Conservation (phyloP, 2,113 vertebrate species). For the Motacilla alba region DNA sequence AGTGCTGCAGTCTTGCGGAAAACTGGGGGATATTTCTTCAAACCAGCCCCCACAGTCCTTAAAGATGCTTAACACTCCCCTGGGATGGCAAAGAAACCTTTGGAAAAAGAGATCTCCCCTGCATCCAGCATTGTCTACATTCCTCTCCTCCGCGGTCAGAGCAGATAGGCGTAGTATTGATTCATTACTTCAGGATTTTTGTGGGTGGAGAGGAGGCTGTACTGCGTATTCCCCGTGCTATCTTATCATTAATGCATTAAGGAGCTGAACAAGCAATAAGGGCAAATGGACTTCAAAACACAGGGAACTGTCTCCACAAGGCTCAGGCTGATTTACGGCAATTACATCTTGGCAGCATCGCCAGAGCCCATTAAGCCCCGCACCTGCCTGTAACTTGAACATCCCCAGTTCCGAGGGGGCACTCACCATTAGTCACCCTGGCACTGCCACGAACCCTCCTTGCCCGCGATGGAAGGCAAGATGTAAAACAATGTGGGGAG, state of each 20-base stretch:
- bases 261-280: slow-evolving; percentile 75
- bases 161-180: slow-evolving; percentile 59
- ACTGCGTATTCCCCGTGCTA: slow-evolving; percentile 47
- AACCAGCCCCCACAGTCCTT: neutral
- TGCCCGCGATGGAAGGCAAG: neutral
- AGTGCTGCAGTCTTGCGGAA: neutral
- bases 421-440: neutral
- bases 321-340: slow-evolving; percentile 47
- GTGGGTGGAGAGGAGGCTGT: neutral
- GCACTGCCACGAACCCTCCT: neutral
- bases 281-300: slow-evolving; percentile 71
- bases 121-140: neutral
- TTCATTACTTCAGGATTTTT: slow-evolving; percentile 23
- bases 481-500: neutral
- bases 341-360: slow-evolving; percentile 49
- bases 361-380: neutral
- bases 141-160: neutral
- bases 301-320: slow-evolving; percentile 42
- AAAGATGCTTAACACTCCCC: neutral
- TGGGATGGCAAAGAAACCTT: neutral
- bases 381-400: slow-evolving; percentile 39
- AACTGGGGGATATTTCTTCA: neutral
- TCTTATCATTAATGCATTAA: slow-evolving; percentile 75
- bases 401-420: neutral
- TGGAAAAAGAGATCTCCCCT: neutral